These are phyloP conservation scores for Lymantria dispar DNA, from an alignment of 2,888 invertebrate genomes.

Conservation along the genomic window DNA sequence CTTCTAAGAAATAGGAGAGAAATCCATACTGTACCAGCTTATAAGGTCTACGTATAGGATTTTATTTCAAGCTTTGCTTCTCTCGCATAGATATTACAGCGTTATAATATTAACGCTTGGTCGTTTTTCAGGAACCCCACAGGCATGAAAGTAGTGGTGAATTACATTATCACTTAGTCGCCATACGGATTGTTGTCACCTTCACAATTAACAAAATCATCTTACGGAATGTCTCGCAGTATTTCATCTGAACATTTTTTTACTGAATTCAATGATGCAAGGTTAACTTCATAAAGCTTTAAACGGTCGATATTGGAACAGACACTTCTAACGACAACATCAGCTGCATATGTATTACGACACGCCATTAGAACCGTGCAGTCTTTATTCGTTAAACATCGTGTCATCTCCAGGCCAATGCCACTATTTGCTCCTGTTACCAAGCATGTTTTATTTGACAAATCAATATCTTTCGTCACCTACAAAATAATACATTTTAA, in stretches of 20 bases:
- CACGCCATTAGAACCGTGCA: conserved; percentile 94
- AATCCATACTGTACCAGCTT: no score
- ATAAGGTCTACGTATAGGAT: no score
- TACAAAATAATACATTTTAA: conserved; percentile 36
- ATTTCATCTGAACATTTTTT: conserved; percentile 55
- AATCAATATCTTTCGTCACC: conserved; percentile 90
- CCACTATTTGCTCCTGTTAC: conserved; percentile 97
- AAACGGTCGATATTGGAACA: conserved; percentile 44
- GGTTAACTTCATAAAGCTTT: conserved; percentile 55
- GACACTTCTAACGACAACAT: conserved; percentile 47
- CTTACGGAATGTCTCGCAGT: conserved; percentile 46
- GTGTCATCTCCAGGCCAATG: conserved; percentile 95
- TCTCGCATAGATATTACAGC: no score
- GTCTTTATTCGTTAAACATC: conserved; percentile 90
- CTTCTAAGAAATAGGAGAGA: no score
- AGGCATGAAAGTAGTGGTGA: no score
- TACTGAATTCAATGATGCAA: conserved; percentile 65
- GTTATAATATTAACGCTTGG: no score
- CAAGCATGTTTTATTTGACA: conserved; percentile 90
- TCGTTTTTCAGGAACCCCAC: no score
- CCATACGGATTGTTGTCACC: no score
- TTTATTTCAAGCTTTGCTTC: no score
- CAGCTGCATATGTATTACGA: conserved; percentile 85
- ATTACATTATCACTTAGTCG: no score
- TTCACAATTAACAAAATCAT: neutral